Evolutionary conservation across 2,888 invertebrate species (phyloP).

Genomic region (Anoplius nigerrimus): DNA sequence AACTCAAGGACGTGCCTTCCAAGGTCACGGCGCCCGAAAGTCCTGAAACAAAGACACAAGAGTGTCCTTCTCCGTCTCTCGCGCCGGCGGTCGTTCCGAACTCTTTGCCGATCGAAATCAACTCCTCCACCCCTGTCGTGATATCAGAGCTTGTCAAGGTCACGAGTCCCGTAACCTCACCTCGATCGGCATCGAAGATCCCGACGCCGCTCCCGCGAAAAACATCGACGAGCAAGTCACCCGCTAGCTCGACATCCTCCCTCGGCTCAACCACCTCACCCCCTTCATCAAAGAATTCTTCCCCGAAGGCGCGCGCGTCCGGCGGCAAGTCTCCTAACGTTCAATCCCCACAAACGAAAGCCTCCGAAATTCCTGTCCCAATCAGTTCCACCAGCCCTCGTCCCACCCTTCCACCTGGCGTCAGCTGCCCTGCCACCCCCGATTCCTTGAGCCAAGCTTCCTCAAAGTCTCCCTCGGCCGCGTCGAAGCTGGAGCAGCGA

Average conservation of each 20-base stretch:
- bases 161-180: slow-evolving; percentile 44
- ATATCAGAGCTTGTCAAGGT: slow-evolving; percentile 14
- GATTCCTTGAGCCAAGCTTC: not conserved
- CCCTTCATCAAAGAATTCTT: slow-evolving; percentile 43
- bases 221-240: slow-evolving; percentile 49
- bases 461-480: slow-evolving; percentile 12
- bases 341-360: slow-evolving; percentile 33
- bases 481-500: slow-evolving; percentile 41
- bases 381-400: slow-evolving; percentile 22
- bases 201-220: slow-evolving; percentile 71
- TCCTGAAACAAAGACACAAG: not conserved
- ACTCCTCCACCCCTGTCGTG: not conserved
- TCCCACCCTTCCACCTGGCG: slow-evolving; percentile 11
- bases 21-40: not conserved
- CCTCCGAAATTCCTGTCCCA: slow-evolving; percentile 56
- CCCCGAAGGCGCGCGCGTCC: slow-evolving; percentile 43
- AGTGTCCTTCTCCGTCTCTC: not conserved
- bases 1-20: not conserved
- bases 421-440: slow-evolving; percentile 13
- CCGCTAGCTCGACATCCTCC: slow-evolving; percentile 44
- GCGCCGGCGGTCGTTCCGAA: not conserved
- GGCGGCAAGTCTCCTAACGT: slow-evolving; percentile 39
- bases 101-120: not conserved
- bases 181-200: slow-evolving; percentile 67
- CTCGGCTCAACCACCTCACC: slow-evolving; percentile 46